A percentile compares a stretch with the other conserved stretches of the same genome.
Conservation (phyloP, 2,888 invertebrate genomes). For the Seladonia tumulorum region DNA sequence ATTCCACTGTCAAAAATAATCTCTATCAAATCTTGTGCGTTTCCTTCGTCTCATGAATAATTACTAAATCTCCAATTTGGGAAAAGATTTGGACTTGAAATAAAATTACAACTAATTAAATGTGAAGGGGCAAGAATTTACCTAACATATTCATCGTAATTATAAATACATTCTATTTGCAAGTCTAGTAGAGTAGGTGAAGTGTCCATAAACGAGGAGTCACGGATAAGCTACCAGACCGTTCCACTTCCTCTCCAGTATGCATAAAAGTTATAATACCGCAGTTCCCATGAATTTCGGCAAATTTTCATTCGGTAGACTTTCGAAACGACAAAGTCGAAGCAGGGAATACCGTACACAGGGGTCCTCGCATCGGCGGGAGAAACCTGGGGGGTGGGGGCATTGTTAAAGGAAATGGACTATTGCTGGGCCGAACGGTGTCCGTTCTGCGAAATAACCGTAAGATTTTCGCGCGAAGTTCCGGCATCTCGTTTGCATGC, state of each 20-base stretch:
- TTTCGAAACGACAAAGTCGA: not conserved
- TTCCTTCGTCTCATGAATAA: no score
- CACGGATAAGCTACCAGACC: not conserved
- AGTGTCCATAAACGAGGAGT: not conserved
- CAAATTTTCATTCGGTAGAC: constrained; percentile 16
- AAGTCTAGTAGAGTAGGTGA: no score
- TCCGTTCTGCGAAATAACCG: constrained; percentile 47
- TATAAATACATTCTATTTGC: no score
- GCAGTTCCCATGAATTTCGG: not conserved
- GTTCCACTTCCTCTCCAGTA: not conserved
- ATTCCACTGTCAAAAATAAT: no score
- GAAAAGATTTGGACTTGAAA: not conserved
- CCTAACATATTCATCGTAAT: not conserved
- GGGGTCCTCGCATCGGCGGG: constrained; percentile 11
- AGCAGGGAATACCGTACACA: not conserved
- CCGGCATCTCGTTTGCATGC: constrained; percentile 43
- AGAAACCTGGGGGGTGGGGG: not conserved
- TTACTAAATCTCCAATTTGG: no score
- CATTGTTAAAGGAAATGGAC: constrained; percentile 43
- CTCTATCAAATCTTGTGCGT: no score
- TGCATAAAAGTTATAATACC: not conserved
- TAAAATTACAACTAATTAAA: not conserved
- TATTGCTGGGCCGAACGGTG: constrained; percentile 21
- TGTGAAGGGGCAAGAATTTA: not conserved
- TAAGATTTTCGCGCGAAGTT: constrained; percentile 48